Evolutionary conservation across 2,113 vertebrate genomes (phyloP).

Genomic region (Periophthalmodon schlosseri): DNA sequence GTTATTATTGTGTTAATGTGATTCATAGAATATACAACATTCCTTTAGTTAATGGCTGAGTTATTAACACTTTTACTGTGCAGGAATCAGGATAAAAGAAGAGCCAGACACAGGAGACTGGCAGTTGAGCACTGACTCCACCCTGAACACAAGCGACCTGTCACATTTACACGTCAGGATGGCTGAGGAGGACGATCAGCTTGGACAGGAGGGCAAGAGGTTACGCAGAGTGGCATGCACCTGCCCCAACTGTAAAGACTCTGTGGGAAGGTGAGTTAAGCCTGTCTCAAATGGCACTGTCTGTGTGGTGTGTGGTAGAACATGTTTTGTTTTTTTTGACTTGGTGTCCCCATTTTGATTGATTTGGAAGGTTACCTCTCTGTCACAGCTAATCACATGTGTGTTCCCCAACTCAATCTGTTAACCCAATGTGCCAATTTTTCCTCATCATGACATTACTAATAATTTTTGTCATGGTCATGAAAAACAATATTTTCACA

Average conservation of each 20-base stretch:
- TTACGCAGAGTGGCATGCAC: constrained; percentile 96
- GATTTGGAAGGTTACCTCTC: background rate
- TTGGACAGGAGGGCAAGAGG: constrained; percentile 93
- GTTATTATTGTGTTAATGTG: no score
- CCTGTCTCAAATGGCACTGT: background rate
- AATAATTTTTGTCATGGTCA: background rate
- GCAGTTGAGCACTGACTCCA: constrained; percentile 95
- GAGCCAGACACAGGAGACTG: constrained; percentile 97
- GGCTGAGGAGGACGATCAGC: constrained; percentile 94
- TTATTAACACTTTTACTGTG: constrained; percentile 23
- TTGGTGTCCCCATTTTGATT: background rate
- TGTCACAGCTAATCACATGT: background rate
- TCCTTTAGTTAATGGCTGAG: background rate
- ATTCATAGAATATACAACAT: background rate
- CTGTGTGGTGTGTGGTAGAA: background rate
- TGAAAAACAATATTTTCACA: background rate
- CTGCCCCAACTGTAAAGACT: constrained; percentile 99
- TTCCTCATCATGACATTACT: background rate
- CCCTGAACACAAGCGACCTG: constrained; percentile 94
- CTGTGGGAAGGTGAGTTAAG: constrained; percentile 88
- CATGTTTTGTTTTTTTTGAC: background rate
- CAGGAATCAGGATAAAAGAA: constrained; percentile 98
- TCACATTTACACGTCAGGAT: constrained; percentile 93
- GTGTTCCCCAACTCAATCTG: background rate
- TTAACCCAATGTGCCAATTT: background rate